Conservation (phyloP, 2,888 invertebrate genomes). For the Mechanitis messenoides region DNA sequence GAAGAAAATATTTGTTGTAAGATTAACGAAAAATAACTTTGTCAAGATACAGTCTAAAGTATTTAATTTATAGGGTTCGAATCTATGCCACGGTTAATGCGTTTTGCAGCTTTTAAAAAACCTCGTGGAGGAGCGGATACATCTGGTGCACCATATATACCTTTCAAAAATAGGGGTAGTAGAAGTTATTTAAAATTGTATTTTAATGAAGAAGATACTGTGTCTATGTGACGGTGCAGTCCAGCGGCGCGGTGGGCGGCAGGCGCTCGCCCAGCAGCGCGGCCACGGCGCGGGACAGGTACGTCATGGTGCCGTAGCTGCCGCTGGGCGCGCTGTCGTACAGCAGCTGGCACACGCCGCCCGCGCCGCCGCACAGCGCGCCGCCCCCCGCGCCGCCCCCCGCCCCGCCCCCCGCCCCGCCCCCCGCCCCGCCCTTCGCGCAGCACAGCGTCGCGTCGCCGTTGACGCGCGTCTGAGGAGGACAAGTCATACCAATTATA, state of each 20-base stretch:
- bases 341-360: conserved; percentile 96
- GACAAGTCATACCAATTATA: not conserved
- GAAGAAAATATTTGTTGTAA: too few species aligned
- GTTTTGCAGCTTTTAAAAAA: too few species aligned
- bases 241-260: conserved; percentile 86
- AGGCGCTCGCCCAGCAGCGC: conserved; percentile 81
- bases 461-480: conserved; percentile 83
- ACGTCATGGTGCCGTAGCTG: conserved; percentile 98
- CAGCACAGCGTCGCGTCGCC: conserved; percentile 97
- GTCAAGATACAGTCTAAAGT: too few species aligned
- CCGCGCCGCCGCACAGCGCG: conserved; percentile 92
- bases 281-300: conserved; percentile 90
- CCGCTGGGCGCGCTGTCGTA: conserved; percentile 99
- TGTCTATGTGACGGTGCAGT: conserved; percentile 87
- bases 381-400: conserved; percentile 73
- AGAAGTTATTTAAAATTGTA: too few species aligned
- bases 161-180: too few species aligned
- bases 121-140: too few species aligned
- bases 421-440: conserved; percentile 78
- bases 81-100: too few species aligned
- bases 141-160: too few species aligned
- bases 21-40: too few species aligned
- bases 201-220: too few species aligned
- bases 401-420: conserved; percentile 78
- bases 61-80: too few species aligned